These are phyloP conservation scores for Parasteatoda tepidariorum DNA, from an alignment of 1,140 invertebrate species.

Conservation along the genomic window DNA sequence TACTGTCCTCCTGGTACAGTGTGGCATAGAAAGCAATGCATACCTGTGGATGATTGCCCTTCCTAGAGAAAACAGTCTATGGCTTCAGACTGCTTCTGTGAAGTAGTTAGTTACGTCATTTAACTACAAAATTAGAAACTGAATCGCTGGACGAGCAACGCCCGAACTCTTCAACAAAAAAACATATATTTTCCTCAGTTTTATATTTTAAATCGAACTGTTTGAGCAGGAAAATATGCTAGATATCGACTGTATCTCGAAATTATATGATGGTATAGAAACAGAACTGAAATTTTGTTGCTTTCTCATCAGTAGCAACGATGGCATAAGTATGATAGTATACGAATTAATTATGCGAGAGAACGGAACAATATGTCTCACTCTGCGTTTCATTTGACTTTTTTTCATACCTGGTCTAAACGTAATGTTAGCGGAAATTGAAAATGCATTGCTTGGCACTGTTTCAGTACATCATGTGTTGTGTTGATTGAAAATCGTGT, in stretches of 20 bases:
- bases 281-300: too few relatives aligned
- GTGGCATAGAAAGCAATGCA: constrained; percentile 66
- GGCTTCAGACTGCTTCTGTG: constrained; percentile 40
- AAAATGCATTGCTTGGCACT: too few relatives aligned
- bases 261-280: too few relatives aligned
- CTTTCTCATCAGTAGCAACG: too few relatives aligned
- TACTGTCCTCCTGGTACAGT: constrained; percentile 66
- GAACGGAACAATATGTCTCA: too few relatives aligned
- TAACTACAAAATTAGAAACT: background rate
- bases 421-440: too few relatives aligned
- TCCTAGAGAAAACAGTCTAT: background rate
- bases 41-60: constrained; percentile 66
- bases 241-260: background rate
- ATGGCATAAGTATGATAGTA: too few relatives aligned
- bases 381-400: too few relatives aligned
- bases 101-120: constrained; percentile 24
- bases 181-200: background rate
- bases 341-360: too few relatives aligned
- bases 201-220: background rate
- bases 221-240: background rate
- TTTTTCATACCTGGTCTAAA: too few relatives aligned
- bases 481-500: too few relatives aligned
- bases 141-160: constrained; percentile 20
- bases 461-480: too few relatives aligned
- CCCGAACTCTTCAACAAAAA: background rate